Evolutionary conservation across 2,797 vertebrate species (phyloP), one percentile per base, ranked within the genome.

Genomic region (Phataginus tricuspis): DNA sequence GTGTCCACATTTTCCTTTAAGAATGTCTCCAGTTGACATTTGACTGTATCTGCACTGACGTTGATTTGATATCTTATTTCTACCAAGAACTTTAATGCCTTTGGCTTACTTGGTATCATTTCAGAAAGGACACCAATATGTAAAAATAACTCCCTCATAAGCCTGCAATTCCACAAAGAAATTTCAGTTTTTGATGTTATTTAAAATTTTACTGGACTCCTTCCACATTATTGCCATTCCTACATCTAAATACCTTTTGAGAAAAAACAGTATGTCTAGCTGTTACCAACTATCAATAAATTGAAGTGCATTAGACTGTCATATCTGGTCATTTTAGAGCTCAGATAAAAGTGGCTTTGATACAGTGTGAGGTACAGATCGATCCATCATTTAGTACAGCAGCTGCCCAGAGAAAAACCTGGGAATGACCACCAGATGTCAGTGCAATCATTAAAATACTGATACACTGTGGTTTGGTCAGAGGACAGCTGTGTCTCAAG

Each of bases 341-440:
- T 94, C 57, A 71, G 45, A 83, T 87, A 45, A 85, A 94, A 82
- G 45, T 77, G 63, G 13, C 75, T 94, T 84, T 77, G 82, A 85
- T 95, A 66, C 34, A 84, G 11, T 93, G 19, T 34, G 15, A 78
- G 11, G 27, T 69, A 66, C 34, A 80, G 29, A 53, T 42, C 5
- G 5, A 89, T 87, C 51, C n/a, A 53, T 94, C 21, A 45, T 84
- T 27, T 84, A 29, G 51, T 61, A 51, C 5, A 83, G 69, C 53
- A 77, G 71, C n/a, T 89, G 31, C 55, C 53, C 53, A 66, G 74
- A 82, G 80, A 68, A 93, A 93, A 94, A 72, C 75, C 79, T 96
- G 72, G 57, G 86, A 95, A 69, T 90, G 84, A 78, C 95, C 97
- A 98, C 93, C 87, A 97, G 97, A 91, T 97, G 96, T 98, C 97